phyloP scores from a whole-genome alignment of 2,113 vertebrate species.

The Monopterus albus region DNA sequence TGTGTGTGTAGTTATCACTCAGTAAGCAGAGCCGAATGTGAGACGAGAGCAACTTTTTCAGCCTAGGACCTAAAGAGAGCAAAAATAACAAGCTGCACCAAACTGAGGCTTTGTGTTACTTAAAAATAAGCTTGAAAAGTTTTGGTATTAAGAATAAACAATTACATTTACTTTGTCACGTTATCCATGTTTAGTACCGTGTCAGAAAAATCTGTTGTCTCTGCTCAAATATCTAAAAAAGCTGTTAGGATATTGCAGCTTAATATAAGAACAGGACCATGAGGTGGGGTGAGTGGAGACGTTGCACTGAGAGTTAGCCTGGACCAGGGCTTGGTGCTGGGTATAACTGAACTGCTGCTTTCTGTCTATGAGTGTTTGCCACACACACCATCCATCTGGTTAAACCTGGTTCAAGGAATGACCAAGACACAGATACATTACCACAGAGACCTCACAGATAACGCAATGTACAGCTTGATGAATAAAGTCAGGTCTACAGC shows the following conservation, averaged over 20 bases:
- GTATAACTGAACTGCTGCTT: too few species aligned
- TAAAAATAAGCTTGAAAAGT: conserved; percentile 12
- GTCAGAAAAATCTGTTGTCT: too few species aligned
- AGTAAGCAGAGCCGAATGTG: conserved; percentile 56
- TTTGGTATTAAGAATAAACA: conserved; percentile 1
- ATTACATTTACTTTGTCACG: too few species aligned
- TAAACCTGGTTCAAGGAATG: background rate
- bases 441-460: background rate
- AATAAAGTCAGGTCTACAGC: background rate
- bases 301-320: too few species aligned
- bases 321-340: too few species aligned
- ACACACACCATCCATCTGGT: background rate
- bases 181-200: too few species aligned
- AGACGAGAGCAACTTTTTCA: conserved; percentile 50
- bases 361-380: too few species aligned
- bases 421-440: background rate
- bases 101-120: conserved; percentile 24
- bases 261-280: too few species aligned
- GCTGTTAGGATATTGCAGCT: too few species aligned
- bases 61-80: conserved; percentile 29
- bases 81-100: conserved; percentile 29
- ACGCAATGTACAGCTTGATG: conserved; percentile 5
- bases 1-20: conserved; percentile 64
- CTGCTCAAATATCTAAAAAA: too few species aligned
- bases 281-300: too few species aligned